phyloP scores from a whole-genome alignment of 2,888 invertebrate genomes.

The Frankliniella intonsa region DNA sequence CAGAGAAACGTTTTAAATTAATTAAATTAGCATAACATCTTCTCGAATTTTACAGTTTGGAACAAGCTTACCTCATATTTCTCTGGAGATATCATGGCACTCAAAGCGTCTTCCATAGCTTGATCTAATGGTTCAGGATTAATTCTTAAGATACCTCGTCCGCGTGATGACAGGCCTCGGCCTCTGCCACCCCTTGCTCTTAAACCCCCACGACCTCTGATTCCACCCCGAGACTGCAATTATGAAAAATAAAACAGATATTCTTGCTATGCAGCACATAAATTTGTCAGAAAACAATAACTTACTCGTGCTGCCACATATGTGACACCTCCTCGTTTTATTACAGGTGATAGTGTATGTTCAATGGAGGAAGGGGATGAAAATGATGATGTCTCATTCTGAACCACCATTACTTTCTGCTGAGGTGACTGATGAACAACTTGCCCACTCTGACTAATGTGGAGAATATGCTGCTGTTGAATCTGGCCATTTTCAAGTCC shows the following conservation, averaged over 20 bases:
- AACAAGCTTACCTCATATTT: not conserved
- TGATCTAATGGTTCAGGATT: not conserved
- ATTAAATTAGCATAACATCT: not conserved
- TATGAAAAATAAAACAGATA: not conserved
- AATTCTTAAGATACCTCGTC: not conserved
- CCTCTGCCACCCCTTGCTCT: not conserved
- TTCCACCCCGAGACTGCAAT: not conserved
- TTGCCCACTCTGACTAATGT: not conserved
- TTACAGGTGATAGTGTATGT: not conserved
- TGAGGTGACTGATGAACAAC: not conserved
- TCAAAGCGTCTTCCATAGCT: not conserved
- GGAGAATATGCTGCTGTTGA: not conserved
- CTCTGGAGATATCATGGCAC: slow-evolving; percentile 3
- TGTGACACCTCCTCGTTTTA: not conserved
- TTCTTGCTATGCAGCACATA: not conserved
- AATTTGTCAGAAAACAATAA: not conserved
- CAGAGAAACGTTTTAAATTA: too few species aligned
- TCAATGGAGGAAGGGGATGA: not conserved
- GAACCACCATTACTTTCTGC: not conserved
- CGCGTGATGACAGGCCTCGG: not conserved
- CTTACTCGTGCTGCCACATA: not conserved
- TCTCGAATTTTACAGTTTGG: not conserved
- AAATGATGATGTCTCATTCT: not conserved
- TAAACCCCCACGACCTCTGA: slow-evolving; percentile 11
- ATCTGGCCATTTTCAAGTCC: not conserved